These are phyloP conservation scores for Porites australiensis DNA, from an alignment of 64 coral and sea anemone species.

Conservation along the genomic window DNA sequence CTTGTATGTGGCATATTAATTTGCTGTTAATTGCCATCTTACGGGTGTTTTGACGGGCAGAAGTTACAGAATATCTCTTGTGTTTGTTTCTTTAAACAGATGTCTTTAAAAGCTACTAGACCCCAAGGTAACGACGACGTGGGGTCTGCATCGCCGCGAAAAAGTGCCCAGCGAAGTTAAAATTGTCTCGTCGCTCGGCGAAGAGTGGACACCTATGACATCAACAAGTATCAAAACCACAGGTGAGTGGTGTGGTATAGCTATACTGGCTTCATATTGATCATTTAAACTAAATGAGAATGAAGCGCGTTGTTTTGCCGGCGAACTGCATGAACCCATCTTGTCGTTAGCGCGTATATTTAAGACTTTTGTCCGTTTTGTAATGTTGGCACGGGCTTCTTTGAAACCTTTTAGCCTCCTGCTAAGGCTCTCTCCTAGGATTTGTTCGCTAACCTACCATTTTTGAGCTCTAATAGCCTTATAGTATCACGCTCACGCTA, in stretches of 20 bases:
- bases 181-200: neutral
- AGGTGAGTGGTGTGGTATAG: neutral
- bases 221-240: slow-evolving; percentile 8
- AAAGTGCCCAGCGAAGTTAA: no score
- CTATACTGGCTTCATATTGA: neutral
- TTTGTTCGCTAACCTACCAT: neutral
- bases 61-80: neutral
- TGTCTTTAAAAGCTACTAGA: neutral
- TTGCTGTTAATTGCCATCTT: neutral
- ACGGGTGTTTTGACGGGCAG: slow-evolving; percentile 7
- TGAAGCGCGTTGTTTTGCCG: neutral
- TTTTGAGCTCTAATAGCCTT: neutral
- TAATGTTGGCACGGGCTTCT: neutral
- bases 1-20: slow-evolving; percentile 8
- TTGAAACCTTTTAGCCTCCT: neutral
- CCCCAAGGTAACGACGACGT: neutral
- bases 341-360: neutral
- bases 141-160: neutral
- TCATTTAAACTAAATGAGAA: neutral
- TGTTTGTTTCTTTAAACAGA: slow-evolving; percentile 45
- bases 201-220: neutral
- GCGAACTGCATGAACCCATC: neutral
- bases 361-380: slow-evolving; percentile 20
- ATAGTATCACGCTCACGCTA: neutral
- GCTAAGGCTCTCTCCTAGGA: neutral